Evolutionary conservation across 2,888 invertebrate species (phyloP).

Genomic region (Trichacis sp.): DNA sequence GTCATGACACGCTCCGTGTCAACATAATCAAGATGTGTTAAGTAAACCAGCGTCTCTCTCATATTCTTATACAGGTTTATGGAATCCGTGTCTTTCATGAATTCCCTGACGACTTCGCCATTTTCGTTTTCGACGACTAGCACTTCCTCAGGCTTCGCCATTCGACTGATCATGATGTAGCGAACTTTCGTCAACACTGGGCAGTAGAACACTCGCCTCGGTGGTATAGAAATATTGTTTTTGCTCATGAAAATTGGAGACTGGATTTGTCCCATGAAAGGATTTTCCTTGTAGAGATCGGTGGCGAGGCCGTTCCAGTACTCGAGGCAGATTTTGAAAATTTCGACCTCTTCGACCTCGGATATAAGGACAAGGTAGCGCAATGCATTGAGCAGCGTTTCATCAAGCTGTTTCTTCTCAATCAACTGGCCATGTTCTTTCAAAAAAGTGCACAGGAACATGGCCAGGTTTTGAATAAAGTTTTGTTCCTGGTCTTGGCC

Average conservation of each 20-base stretch:
- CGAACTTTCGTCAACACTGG: constrained; percentile 89
- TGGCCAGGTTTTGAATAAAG: constrained; percentile 97
- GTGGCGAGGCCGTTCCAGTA: constrained; percentile 97
- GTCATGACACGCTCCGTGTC: constrained; percentile 99
- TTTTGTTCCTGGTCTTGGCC: constrained; percentile 98
- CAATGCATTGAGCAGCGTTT: constrained; percentile 84
- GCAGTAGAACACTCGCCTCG: constrained; percentile 81
- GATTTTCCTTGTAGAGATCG: constrained; percentile 91
- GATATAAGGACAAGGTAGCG: constrained; percentile 92
- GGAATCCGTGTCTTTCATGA: constrained; percentile 99
- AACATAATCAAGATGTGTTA: constrained; percentile 97
- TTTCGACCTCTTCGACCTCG: constrained; percentile 98
- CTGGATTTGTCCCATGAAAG: constrained; percentile 72
- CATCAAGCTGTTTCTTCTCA: constrained; percentile 83
- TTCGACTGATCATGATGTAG: constrained; percentile 98
- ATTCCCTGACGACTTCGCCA: constrained; percentile 98
- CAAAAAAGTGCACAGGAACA: constrained; percentile 96
- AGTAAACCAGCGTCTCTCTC: constrained; percentile 96
- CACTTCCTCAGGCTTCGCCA: constrained; percentile 99
- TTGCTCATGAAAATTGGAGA: constrained; percentile 65
- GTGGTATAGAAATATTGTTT: constrained; percentile 66
- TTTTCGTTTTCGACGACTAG: constrained; percentile 99
- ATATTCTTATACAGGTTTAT: constrained; percentile 99
- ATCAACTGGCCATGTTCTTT: constrained; percentile 94
- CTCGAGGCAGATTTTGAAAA: constrained; percentile 99